Percentiles rank a stretch among this genome's conserved stretches.
These are phyloP conservation scores for Leptura quadrifasciata DNA, from an alignment of 2,888 invertebrate genomes.

Conservation along the genomic window DNA sequence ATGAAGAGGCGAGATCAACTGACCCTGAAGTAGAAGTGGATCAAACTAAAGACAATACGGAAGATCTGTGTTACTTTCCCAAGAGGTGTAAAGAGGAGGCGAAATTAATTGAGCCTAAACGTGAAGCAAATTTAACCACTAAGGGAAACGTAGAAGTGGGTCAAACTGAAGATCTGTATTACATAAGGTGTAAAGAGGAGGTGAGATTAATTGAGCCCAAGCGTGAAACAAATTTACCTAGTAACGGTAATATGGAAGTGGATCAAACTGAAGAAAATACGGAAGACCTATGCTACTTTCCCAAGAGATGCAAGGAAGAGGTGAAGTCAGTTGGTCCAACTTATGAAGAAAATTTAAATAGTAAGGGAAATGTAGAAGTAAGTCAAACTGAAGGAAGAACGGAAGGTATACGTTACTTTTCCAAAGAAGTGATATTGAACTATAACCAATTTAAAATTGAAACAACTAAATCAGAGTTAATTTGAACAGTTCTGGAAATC, in stretches of 20 bases:
- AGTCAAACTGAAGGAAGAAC: not conserved
- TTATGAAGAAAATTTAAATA: no score
- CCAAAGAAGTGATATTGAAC: constrained; percentile 23
- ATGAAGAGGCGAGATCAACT: not conserved
- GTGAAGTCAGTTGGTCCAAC: constrained; percentile 9
- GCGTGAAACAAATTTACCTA: no score
- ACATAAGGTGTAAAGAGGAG: no score
- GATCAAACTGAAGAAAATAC: no score
- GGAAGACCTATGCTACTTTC: no score
- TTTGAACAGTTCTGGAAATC: not conserved
- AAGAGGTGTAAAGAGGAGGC: no score
- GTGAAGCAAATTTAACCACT: no score
- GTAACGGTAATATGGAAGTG: no score
- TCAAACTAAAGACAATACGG: no score
- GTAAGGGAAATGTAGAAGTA: not conserved
- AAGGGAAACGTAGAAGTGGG: not conserved
- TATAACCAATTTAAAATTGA: constrained; percentile 13
- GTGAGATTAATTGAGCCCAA: constrained; percentile 10
- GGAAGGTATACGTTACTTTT: constrained; percentile 31
- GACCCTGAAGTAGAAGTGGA: no score
- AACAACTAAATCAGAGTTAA: not conserved
- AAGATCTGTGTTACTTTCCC: no score
- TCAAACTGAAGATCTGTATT: not conserved
- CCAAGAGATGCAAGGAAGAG: no score
- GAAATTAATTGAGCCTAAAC: not conserved